Evolutionary conservation across 2,113 vertebrate genomes (phyloP).

Genomic region (Leptodactylus fuscus): DNA sequence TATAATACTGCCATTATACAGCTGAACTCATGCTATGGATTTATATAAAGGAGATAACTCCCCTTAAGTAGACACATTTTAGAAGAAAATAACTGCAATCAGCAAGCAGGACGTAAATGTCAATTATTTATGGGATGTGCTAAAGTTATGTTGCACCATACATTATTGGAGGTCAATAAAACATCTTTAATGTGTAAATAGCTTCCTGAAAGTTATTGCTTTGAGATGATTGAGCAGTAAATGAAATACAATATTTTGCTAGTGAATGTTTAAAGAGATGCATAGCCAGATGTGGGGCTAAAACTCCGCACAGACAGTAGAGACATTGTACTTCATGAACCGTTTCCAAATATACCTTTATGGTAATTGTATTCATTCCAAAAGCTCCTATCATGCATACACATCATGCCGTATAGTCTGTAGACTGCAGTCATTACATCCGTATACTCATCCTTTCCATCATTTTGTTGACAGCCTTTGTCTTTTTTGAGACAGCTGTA

Average conservation of each 20-base stretch:
- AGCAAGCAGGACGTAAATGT: conserved; percentile 47
- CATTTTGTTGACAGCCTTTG: neutral
- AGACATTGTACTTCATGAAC: conserved; percentile 25
- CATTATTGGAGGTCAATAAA: conserved; percentile 59
- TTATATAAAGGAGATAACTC: conserved; percentile 30
- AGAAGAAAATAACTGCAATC: conserved; percentile 47
- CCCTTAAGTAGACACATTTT: conserved; percentile 43
- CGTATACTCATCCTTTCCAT: conserved; percentile 2
- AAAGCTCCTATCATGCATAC: neutral
- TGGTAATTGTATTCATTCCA: conserved; percentile 1
- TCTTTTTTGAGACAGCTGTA: neutral
- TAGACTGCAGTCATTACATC: neutral
- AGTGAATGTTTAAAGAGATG: conserved; percentile 22
- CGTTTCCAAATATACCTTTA: neutral
- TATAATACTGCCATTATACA: neutral
- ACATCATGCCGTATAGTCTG: neutral
- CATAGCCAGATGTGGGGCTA: conserved; percentile 38
- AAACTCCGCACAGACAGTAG: neutral
- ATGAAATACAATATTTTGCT: conserved; percentile 56
- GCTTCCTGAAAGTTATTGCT: conserved; percentile 59
- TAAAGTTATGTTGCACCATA: conserved; percentile 54
- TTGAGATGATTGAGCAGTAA: conserved; percentile 52
- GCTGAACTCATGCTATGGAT: conserved; percentile 5
- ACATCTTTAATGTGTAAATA: conserved; percentile 60
- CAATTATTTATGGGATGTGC: conserved; percentile 52